Evolutionary conservation across 2,888 invertebrate species (phyloP).

Genomic region (Dichetophora obliterata): DNA sequence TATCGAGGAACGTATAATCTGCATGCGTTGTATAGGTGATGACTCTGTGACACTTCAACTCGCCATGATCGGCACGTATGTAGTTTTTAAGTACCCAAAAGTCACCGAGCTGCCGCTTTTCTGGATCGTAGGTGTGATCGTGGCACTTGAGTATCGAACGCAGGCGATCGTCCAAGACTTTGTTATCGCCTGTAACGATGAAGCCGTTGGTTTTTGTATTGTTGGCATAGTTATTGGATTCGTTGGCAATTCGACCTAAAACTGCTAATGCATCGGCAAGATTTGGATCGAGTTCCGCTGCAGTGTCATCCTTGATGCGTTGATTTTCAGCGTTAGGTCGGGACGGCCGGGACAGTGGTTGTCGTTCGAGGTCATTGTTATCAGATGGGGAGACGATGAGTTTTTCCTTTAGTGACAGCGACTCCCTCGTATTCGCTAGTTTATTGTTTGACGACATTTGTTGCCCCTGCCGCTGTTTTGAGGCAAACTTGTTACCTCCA

Average conservation of each 20-base stretch:
- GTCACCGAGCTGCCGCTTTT: constrained; percentile 80
- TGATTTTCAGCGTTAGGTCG: background rate
- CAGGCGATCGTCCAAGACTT: constrained; percentile 67
- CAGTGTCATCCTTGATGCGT: constrained; percentile 30
- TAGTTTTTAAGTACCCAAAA: constrained; percentile 93
- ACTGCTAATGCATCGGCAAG: constrained; percentile 53
- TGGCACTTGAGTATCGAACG: constrained; percentile 73
- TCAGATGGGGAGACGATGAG: constrained; percentile 50
- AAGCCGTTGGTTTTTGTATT: constrained; percentile 61
- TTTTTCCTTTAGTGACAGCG: constrained; percentile 53
- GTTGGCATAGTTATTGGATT: constrained; percentile 26
- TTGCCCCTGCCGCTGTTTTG: constrained; percentile 63
- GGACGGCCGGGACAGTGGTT: background rate
- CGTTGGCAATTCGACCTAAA: constrained; percentile 58
- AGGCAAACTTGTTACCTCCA: constrained; percentile 66
- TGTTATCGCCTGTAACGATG: constrained; percentile 65
- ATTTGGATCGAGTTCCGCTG: constrained; percentile 50
- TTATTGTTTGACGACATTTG: constrained; percentile 51
- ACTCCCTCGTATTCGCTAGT: constrained; percentile 51
- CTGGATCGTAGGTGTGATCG: constrained; percentile 74
- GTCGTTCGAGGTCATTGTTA: constrained; percentile 40
- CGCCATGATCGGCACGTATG: constrained; percentile 79
- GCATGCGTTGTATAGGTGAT: constrained; percentile 94
- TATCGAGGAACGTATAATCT: constrained; percentile 91
- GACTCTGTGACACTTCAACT: constrained; percentile 82